Base-by-base conservation (phyloP, 2,113 vertebrate species). In the Cervus canadensis region DNA sequence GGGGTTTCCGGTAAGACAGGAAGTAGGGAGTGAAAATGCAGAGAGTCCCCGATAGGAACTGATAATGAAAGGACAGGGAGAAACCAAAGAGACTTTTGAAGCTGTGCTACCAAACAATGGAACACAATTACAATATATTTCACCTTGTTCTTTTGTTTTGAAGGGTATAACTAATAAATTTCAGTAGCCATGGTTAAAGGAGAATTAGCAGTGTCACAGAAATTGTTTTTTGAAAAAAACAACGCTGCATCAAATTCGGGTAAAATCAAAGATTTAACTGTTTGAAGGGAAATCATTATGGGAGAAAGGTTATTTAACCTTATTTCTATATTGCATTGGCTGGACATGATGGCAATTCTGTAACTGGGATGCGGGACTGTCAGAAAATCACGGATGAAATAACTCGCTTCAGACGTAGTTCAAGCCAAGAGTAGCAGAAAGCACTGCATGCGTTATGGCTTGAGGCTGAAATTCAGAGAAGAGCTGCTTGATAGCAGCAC, bases 221-320 rank as follows among this genome's bases (percentile, higher is more conserved):
- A 64, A 62, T 59, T 81, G 1, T 52, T 21, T 57, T 40, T 71
- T 56, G 43, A 64, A 85, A 94, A 21, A 21, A 56, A 84, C 3
- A 92, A 87, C 3, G 33, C 36, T 50, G 14, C 26, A 43, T 92
- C 62, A 78, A 74, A 76, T 33, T 78, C 48, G 83, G 40, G n/a
- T 89, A 76, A 96, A 64, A 87, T 87, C 50, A 89, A 95, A 78
- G 16, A 19, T 54, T n/a, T 93, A 57, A 95, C 48, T 81, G 36
- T 88, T 88, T 88, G 23, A 84, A 85, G 88, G 45, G 45, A 96
- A 81, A 57, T 1, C 6, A 1, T 52, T n/a, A 15, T 0, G 5
- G 56, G 40, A 28, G 30, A 60, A 88, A 54, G n/a, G 48, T 48
- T n/a, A 9, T 7, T 40, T 64, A 26, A 78, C 30, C 9, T 48